Conservation (phyloP, 2,888 invertebrate species). For the Phasia obesa region DNA sequence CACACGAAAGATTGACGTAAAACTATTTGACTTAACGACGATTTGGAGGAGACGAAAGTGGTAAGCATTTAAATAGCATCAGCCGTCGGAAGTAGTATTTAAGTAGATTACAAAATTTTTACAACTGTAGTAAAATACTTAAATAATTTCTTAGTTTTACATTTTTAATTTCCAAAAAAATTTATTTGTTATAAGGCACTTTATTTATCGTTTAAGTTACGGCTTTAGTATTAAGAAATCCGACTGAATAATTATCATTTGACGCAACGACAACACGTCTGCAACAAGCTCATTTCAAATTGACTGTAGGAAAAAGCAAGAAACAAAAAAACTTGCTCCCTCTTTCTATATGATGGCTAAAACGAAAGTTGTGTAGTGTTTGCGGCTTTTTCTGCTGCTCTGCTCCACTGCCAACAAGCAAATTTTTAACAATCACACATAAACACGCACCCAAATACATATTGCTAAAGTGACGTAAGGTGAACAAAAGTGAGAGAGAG, state of each 20-base stretch:
- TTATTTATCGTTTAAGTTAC: slow-evolving; percentile 30
- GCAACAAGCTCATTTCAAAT: slow-evolving; percentile 58
- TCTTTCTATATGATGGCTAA: slow-evolving; percentile 40
- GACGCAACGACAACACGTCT: slow-evolving; percentile 51
- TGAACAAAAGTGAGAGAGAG: slow-evolving; percentile 28
- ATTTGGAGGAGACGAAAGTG: slow-evolving; percentile 13
- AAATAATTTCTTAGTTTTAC: background rate
- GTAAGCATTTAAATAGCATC: slow-evolving; percentile 24
- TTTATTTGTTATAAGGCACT: slow-evolving; percentile 46
- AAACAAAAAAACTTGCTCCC: slow-evolving; percentile 50
- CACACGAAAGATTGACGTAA: slow-evolving; percentile 24
- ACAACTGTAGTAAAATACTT: background rate
- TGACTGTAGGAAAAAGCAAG: slow-evolving; percentile 53
- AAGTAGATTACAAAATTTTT: background rate
- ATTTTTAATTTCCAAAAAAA: background rate
- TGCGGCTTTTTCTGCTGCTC: slow-evolving; percentile 44
- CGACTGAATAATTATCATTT: slow-evolving; percentile 43
- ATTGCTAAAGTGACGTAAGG: slow-evolving; percentile 41
- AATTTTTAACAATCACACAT: slow-evolving; percentile 22
- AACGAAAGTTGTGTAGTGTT: slow-evolving; percentile 55
- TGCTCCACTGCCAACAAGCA: slow-evolving; percentile 39
- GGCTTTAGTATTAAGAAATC: slow-evolving; percentile 15
- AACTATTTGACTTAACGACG: slow-evolving; percentile 10
- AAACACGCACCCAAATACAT: slow-evolving; percentile 23
- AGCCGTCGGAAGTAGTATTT: slow-evolving; percentile 2